Evolutionary conservation across 2,888 invertebrate species (phyloP).

Genomic region (Morpho helenor): DNA sequence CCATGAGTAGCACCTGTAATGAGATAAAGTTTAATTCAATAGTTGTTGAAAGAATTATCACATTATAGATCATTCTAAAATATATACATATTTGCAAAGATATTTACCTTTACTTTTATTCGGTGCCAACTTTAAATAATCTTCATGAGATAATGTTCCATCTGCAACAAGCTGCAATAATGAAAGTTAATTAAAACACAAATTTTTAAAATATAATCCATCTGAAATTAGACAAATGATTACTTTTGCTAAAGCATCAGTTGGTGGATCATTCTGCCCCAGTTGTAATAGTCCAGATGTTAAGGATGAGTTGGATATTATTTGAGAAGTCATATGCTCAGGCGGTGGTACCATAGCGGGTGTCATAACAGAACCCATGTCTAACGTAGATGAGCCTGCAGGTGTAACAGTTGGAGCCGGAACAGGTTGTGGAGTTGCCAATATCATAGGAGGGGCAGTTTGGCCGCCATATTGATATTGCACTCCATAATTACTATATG

Average conservation of each 20-base stretch:
- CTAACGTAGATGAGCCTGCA: slow-evolving; percentile 8
- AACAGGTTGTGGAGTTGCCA: slow-evolving; percentile 37
- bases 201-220: slow-evolving; percentile 3
- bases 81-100: too few species aligned
- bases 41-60: not conserved
- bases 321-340: slow-evolving; percentile 32
- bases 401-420: slow-evolving; percentile 33
- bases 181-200: slow-evolving; percentile 14
- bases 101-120: slow-evolving; percentile 52
- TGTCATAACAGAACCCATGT: slow-evolving; percentile 25
- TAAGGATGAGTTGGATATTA: slow-evolving; percentile 8
- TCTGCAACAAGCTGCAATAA: slow-evolving; percentile 70
- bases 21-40: slow-evolving; percentile 15
- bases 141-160: slow-evolving; percentile 67
- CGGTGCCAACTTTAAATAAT: slow-evolving; percentile 67
- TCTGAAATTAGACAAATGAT: slow-evolving; percentile 31
- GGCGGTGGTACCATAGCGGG: slow-evolving; percentile 42
- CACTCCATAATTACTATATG: slow-evolving; percentile 40
- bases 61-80: not conserved
- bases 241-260: slow-evolving; percentile 71
- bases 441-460: slow-evolving; percentile 21
- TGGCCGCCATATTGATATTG: slow-evolving; percentile 44
- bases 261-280: slow-evolving; percentile 37
- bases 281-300: slow-evolving; percentile 10
- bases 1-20: slow-evolving; percentile 51